Evolutionary conservation across 2,888 invertebrate genomes (phyloP).

Genomic region (Eupithecia subfuscata): DNA sequence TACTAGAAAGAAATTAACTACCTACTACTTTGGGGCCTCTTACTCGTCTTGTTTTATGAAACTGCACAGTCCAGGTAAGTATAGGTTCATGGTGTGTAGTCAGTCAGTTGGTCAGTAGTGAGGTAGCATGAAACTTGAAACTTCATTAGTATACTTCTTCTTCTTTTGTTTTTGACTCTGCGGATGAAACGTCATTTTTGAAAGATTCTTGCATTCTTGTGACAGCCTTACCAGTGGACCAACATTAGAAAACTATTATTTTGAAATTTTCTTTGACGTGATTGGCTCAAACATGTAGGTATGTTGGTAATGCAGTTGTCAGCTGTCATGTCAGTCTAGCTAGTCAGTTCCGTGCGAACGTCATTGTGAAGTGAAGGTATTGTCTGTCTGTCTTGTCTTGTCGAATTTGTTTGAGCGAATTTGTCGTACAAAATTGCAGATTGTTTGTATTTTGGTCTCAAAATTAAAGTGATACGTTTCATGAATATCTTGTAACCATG

Average conservation of each 20-base stretch:
- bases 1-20: too few relatives aligned
- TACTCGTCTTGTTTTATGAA: too few relatives aligned
- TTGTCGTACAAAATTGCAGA: slow-evolving; percentile 69
- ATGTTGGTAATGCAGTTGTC: not conserved
- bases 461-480: slow-evolving; percentile 61
- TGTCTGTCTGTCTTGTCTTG: too few relatives aligned
- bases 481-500: slow-evolving; percentile 64
- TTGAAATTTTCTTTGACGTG: not conserved
- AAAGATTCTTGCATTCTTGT: not conserved
- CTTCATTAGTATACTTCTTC: too few relatives aligned
- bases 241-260: not conserved
- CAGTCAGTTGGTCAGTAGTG: too few relatives aligned
- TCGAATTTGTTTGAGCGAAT: not conserved
- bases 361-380: slow-evolving; percentile 29
- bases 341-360: not conserved
- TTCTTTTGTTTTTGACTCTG: too few relatives aligned
- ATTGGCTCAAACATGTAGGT: not conserved
- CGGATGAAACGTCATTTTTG: too few relatives aligned
- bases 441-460: slow-evolving; percentile 64
- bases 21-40: too few relatives aligned
- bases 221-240: not conserved
- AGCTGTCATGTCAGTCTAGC: not conserved
- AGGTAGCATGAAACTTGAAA: too few relatives aligned
- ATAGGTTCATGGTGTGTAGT: too few relatives aligned
- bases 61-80: too few relatives aligned